These are phyloP conservation scores for Wasmannia auropunctata DNA, from an alignment of 1,140 invertebrate genomes.

Conservation along the genomic window DNA sequence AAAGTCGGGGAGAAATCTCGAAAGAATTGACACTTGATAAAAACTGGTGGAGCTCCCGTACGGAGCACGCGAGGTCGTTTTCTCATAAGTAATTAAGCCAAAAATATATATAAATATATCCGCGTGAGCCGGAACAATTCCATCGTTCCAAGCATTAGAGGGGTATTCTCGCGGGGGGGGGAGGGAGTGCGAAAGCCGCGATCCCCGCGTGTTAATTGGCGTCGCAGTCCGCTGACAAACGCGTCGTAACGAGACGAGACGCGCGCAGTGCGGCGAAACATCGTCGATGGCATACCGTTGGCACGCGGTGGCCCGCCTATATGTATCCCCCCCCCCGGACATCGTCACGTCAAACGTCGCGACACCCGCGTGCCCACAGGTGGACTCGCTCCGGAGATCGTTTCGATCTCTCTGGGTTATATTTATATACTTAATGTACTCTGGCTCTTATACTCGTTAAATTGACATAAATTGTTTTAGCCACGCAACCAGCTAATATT, in stretches of 20 bases:
- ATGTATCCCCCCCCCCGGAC: too few species aligned
- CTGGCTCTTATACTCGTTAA: neutral
- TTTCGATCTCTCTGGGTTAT: neutral
- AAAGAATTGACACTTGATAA: neutral
- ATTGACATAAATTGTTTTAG: neutral
- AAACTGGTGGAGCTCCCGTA: neutral
- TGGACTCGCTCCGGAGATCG: neutral
- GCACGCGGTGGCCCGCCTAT: conserved; percentile 3
- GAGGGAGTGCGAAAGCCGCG: too few species aligned
- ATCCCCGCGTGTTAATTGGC: conserved; percentile 31
- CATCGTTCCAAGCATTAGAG: neutral
- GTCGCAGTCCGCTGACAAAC: conserved; percentile 39
- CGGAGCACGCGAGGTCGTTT: neutral
- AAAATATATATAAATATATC: neutral
- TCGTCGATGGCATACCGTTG: conserved; percentile 36
- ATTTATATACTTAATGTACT: too few species aligned
- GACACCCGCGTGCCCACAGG: conserved; percentile 1
- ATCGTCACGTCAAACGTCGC: conserved; percentile 32
- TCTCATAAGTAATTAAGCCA: neutral
- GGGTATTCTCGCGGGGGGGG: neutral
- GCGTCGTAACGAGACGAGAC: conserved; percentile 26
- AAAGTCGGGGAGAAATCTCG: neutral
- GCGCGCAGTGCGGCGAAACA: conserved; percentile 45
- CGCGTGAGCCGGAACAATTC: neutral
- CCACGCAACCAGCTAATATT: neutral